Conservation (phyloP, 2,888 invertebrate genomes). For the Autographa pulchrina region DNA sequence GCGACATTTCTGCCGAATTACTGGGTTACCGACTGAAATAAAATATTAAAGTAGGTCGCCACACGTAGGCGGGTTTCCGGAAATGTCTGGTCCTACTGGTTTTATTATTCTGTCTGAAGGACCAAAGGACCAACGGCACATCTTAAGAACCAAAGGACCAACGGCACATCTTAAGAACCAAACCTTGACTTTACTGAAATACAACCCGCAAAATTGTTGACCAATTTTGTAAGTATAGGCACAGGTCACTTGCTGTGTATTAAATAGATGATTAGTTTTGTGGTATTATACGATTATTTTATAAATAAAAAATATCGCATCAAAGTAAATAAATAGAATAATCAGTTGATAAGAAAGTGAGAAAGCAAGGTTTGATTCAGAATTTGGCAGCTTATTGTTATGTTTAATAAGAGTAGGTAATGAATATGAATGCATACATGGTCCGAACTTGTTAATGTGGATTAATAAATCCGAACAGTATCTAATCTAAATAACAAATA, state of each 20-base stretch:
- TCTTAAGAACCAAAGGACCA: slow-evolving; percentile 38
- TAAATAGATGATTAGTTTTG: background rate
- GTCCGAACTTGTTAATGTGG: too few species aligned
- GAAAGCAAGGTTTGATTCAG: too few species aligned
- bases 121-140: slow-evolving; percentile 34
- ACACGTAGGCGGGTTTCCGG: slow-evolving; percentile 16
- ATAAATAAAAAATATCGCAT: background rate
- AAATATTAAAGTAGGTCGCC: slow-evolving; percentile 44
- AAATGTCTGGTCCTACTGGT: slow-evolving; percentile 31
- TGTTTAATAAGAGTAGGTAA: too few species aligned
- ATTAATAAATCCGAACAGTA: too few species aligned
- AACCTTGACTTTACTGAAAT: slow-evolving; percentile 17
- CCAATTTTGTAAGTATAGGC: slow-evolving; percentile 8
- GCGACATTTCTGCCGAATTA: slow-evolving; percentile 28
- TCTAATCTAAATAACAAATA: background rate
- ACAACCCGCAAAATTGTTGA: slow-evolving; percentile 38
- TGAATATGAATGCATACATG: too few species aligned
- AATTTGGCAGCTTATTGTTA: too few species aligned
- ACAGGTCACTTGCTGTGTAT: background rate
- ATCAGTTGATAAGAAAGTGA: too few species aligned
- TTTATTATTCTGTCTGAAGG: slow-evolving; percentile 54
- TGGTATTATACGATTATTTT: background rate
- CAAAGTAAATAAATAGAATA: background rate
- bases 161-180: slow-evolving; percentile 28
- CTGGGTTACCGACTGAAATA: slow-evolving; percentile 35